Conservation (phyloP, 1,140 invertebrate species). For the Hestina assimilis region DNA sequence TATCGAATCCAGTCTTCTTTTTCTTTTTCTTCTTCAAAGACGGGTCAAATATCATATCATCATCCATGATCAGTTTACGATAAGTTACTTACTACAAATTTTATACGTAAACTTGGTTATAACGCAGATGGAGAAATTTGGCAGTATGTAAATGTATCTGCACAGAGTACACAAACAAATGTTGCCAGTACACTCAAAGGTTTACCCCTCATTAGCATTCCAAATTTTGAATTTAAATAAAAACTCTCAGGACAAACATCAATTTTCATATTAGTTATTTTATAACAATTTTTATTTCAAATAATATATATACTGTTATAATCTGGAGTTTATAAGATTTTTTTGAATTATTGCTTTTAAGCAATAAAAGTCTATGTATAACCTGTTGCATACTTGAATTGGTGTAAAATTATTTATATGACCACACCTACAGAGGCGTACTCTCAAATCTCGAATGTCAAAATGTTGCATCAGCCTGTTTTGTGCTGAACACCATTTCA, state of each 20-base stretch:
- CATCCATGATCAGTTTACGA: slow-evolving; percentile 63
- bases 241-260: no score
- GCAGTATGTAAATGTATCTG: slow-evolving; percentile 29
- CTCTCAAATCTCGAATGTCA: slow-evolving; percentile 38
- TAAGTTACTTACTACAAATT: slow-evolving; percentile 34
- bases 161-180: slow-evolving; percentile 9
- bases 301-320: no score
- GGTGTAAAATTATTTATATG: background rate
- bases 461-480: slow-evolving; percentile 54
- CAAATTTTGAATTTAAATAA: no score
- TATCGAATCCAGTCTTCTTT: slow-evolving; percentile 96
- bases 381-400: background rate
- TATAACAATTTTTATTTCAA: no score
- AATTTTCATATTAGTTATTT: no score
- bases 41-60: slow-evolving; percentile 80
- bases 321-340: no score
- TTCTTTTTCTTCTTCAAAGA: slow-evolving; percentile 96
- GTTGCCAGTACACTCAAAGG: background rate
- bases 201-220: background rate
- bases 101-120: slow-evolving; percentile 50
- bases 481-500: background rate
- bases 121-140: slow-evolving; percentile 45
- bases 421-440: background rate
- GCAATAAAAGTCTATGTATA: no score
- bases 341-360: no score